These are phyloP conservation scores for Dynastes tityus DNA, from an alignment of 2,888 invertebrate species.

Conservation along the genomic window DNA sequence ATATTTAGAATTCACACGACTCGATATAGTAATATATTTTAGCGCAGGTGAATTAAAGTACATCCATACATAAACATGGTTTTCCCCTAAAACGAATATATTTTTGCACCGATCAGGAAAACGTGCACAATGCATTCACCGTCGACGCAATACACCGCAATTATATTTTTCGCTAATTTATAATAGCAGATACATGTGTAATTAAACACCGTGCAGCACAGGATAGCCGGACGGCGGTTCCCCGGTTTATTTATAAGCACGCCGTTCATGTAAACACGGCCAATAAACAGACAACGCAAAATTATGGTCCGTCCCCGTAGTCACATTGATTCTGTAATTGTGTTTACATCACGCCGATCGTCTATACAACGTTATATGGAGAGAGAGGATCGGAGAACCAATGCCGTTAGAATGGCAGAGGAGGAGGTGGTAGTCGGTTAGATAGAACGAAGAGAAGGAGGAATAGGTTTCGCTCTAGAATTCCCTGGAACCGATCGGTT, in stretches of 20 bases:
- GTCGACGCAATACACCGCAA: conserved; percentile 44
- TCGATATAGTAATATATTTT: conserved; percentile 22
- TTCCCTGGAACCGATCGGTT: conserved; percentile 41
- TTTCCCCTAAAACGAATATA: conserved; percentile 28
- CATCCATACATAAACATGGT: conserved; percentile 16
- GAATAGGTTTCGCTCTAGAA: conserved; percentile 43
- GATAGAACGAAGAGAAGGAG: conserved; percentile 1
- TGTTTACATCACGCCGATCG: conserved; percentile 59
- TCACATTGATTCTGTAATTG: conserved; percentile 60
- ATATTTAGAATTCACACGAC: not conserved
- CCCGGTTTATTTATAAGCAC: conserved; percentile 56
- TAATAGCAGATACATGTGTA: conserved; percentile 53
- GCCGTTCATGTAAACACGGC: conserved; percentile 56
- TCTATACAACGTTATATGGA: conserved; percentile 51
- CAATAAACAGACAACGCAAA: conserved; percentile 59
- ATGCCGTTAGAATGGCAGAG: conserved; percentile 35
- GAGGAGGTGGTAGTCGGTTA: conserved; percentile 1
- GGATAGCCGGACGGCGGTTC: conserved; percentile 28
- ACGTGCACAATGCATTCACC: conserved; percentile 36
- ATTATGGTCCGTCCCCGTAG: conserved; percentile 58
- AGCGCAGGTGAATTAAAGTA: conserved; percentile 38
- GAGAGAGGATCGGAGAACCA: conserved; percentile 24
- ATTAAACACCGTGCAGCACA: conserved; percentile 52
- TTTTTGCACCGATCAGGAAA: conserved; percentile 27
- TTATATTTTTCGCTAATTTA: conserved; percentile 54